Percentiles rank a stretch among this genome's conserved stretches.
These are phyloP conservation scores for Micromys minutus DNA, from an alignment of 2,113 vertebrate genomes.

Conservation along the genomic window DNA sequence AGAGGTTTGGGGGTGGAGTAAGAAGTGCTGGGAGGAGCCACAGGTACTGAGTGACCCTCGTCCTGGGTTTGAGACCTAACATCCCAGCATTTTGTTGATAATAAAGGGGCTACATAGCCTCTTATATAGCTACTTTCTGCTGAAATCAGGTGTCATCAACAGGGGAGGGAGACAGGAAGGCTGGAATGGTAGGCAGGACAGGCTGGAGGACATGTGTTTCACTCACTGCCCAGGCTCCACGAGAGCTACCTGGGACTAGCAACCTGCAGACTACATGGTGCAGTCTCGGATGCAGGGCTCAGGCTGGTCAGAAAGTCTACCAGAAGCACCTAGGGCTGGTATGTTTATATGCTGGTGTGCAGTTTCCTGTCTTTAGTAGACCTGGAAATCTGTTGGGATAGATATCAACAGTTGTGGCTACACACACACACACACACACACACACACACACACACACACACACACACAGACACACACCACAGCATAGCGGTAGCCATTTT, in stretches of 20 bases:
- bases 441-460: no score
- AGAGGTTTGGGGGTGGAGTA: no score
- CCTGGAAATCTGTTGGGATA: not conserved
- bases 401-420: not conserved
- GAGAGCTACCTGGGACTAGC: not conserved
- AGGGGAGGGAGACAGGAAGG: no score
- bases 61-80: not conserved
- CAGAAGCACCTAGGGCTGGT: not conserved
- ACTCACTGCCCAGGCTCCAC: not conserved
- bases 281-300: not conserved
- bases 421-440: no score
- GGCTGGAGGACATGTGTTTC: not conserved
- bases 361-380: not conserved
- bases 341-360: not conserved
- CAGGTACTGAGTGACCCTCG: not conserved
- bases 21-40: not conserved
- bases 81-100: not conserved
- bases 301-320: not conserved
- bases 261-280: not conserved
- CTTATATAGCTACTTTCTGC: not conserved
- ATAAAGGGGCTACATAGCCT: not conserved
- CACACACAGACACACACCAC: no score
- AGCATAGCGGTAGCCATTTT: no score
- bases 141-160: not conserved
- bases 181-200: not conserved